Percentiles rank a stretch among this genome's conserved stretches.
Evolutionary conservation across 2,888 invertebrate genomes (phyloP).

Genomic region (Xylota sylvarum): DNA sequence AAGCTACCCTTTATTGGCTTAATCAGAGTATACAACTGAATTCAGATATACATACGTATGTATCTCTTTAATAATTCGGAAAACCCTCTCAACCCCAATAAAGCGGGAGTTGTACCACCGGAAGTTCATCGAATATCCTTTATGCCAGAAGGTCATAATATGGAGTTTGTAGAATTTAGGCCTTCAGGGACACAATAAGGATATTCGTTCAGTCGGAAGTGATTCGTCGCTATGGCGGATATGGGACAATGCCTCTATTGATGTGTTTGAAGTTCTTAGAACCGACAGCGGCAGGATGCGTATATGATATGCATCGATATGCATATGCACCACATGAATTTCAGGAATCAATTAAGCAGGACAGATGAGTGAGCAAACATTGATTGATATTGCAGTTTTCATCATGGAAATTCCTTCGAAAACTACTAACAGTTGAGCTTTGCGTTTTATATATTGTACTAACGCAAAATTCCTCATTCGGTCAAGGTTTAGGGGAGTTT

Average conservation of each 20-base stretch:
- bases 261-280: not conserved
- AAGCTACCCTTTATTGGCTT: slow-evolving; percentile 14
- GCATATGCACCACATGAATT: too few relatives aligned
- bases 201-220: not conserved
- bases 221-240: not conserved
- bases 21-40: not conserved
- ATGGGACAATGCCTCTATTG: not conserved
- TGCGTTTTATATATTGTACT: too few relatives aligned
- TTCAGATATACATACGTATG: not conserved
- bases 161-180: not conserved
- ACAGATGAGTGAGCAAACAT: too few relatives aligned
- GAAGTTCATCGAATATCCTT: slow-evolving; percentile 18
- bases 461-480: too few relatives aligned
- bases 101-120: not conserved
- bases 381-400: too few relatives aligned
- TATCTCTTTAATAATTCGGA: slow-evolving; percentile 13
- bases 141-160: not conserved
- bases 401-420: too few relatives aligned
- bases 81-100: slow-evolving; percentile 15
- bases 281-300: not conserved
- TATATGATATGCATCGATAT: not conserved
- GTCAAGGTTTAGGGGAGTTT: too few relatives aligned
- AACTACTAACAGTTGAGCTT: too few relatives aligned
- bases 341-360: too few relatives aligned
- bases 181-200: not conserved